Evolutionary conservation across 2,888 invertebrate species (phyloP).

Genomic region (Elmis aenea): DNA sequence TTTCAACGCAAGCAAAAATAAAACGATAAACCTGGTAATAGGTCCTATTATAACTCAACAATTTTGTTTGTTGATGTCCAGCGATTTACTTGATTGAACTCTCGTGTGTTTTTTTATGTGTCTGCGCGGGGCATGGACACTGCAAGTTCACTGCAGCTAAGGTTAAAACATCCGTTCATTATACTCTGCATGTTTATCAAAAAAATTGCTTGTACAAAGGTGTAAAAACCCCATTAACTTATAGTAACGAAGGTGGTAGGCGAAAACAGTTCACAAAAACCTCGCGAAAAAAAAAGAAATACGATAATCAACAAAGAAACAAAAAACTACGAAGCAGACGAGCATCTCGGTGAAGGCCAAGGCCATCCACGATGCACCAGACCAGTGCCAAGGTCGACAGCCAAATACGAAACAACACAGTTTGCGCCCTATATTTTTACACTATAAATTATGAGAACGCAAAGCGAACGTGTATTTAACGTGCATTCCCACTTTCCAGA

Average conservation of each 20-base stretch:
- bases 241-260: neutral
- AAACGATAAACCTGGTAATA: no score
- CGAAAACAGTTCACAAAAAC: neutral
- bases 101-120: no score
- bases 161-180: no score
- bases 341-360: slow-evolving; percentile 43
- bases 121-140: no score
- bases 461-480: slow-evolving; percentile 5
- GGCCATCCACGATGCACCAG: slow-evolving; percentile 35
- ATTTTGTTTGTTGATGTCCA: no score
- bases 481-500: slow-evolving; percentile 9
- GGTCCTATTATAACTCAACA: no score
- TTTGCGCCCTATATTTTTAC: slow-evolving; percentile 13
- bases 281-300: neutral
- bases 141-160: no score
- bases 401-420: slow-evolving; percentile 24
- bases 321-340: slow-evolving; percentile 8
- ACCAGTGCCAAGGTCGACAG: slow-evolving; percentile 35
- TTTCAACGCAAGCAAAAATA: no score
- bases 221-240: neutral
- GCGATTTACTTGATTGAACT: no score
- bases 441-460: slow-evolving; percentile 3
- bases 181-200: no score
- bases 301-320: neutral
- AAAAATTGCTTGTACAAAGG: no score